Percentiles rank a stretch among this genome's conserved stretches.
Conservation (phyloP, 53 echinoderm and acorn worm species). For the Hippasteria phrygiana region DNA sequence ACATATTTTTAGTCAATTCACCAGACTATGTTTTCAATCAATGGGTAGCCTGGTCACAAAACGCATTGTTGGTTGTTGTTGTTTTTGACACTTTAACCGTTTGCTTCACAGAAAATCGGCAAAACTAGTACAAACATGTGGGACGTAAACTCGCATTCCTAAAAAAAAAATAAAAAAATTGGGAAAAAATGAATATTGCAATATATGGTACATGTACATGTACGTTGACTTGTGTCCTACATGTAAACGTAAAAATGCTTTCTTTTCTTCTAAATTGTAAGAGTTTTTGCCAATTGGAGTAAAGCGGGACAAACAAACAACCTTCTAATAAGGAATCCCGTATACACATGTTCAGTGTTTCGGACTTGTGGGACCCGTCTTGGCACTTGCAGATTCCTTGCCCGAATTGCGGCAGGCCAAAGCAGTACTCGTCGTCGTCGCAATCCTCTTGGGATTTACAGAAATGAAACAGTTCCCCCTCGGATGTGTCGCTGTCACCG, state of each 20-base stretch:
- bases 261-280: too few species aligned
- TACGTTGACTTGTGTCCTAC: background rate
- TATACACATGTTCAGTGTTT: background rate
- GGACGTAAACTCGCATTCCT: too few species aligned
- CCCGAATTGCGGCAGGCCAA: conserved; percentile 10
- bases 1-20: too few species aligned
- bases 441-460: conserved; percentile 32
- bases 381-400: conserved; percentile 37
- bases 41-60: too few species aligned
- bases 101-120: too few species aligned
- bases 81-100: too few species aligned
- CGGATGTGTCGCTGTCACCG: background rate
- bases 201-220: background rate
- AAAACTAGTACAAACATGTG: too few species aligned
- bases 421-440: conserved; percentile 28
- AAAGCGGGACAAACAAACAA: conserved; percentile 11
- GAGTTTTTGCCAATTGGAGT: background rate
- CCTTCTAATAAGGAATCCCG: background rate
- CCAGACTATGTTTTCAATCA: too few species aligned
- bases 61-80: too few species aligned
- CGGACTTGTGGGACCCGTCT: background rate
- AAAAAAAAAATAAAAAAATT: too few species aligned
- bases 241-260: background rate
- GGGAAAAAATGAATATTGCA: too few species aligned
- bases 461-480: background rate